A percentile compares a stretch with the other conserved stretches of the same genome.
Conservation (phyloP, 2,797 vertebrate species). For the Sebastiscus tertius region DNA sequence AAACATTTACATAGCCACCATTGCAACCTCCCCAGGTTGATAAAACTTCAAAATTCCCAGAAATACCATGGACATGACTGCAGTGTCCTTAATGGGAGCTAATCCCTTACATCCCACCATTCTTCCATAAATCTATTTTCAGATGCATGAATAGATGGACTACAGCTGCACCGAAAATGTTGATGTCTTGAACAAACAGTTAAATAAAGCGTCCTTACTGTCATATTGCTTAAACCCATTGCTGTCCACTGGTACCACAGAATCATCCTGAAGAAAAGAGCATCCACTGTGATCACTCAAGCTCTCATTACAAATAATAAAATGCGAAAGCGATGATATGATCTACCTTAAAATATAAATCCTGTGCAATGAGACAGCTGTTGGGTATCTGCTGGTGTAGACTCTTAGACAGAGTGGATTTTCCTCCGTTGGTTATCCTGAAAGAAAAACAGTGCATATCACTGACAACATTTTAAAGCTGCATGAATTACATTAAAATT, state of each 20-base stretch:
- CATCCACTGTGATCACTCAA: background rate
- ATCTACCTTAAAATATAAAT: constrained; percentile 93
- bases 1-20: background rate
- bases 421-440: constrained; percentile 94
- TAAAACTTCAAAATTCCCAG: background rate
- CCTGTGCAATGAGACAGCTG: constrained; percentile 90
- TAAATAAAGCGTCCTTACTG: constrained; percentile 78
- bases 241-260: constrained; percentile 86
- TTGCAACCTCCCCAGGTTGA: background rate
- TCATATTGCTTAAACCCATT: constrained; percentile 94
- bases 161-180: background rate
- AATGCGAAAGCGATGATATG: background rate
- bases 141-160: background rate
- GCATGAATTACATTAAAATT: background rate
- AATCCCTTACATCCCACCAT: background rate
- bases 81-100: background rate
- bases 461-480: background rate
- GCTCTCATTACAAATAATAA: background rate
- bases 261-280: constrained; percentile 82
- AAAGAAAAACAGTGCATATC: background rate
- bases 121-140: background rate
- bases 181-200: background rate
- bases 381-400: constrained; percentile 86
- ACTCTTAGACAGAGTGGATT: constrained; percentile 88
- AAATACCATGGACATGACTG: background rate